Conservation (phyloP, 2,888 invertebrate genomes). For the Dicyrtoma fusca region DNA sequence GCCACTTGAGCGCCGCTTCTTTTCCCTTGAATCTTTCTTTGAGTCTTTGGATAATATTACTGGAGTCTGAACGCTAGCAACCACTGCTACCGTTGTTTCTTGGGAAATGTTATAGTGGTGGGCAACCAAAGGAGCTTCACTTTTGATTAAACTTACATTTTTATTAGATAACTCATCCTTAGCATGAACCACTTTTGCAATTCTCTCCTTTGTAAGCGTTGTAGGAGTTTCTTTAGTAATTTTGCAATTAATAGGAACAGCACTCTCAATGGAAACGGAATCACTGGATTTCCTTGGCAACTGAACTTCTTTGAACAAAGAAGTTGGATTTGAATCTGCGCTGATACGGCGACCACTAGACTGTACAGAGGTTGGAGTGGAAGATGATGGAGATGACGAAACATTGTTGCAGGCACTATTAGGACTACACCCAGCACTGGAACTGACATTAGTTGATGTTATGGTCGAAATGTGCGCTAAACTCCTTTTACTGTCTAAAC, state of each 20-base stretch:
- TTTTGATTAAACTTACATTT: slow-evolving; percentile 41
- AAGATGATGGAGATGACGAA: slow-evolving; percentile 18
- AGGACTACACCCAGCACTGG: slow-evolving; percentile 31
- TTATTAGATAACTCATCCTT: slow-evolving; percentile 35
- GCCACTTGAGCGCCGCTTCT: slow-evolving; percentile 48
- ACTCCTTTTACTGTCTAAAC: slow-evolving; percentile 52
- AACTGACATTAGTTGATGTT: slow-evolving; percentile 14
- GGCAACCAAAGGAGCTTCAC: slow-evolving; percentile 44
- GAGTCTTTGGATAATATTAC: slow-evolving; percentile 44
- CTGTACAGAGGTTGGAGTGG: slow-evolving; percentile 20
- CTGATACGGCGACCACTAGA: slow-evolving; percentile 49
- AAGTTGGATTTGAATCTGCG: slow-evolving; percentile 45
- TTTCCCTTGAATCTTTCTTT: slow-evolving; percentile 50
- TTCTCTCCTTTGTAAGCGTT: slow-evolving; percentile 11
- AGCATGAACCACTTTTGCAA: slow-evolving; percentile 18
- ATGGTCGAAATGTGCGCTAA: slow-evolving; percentile 27
- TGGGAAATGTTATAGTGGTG: slow-evolving; percentile 40
- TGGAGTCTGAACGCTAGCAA: slow-evolving; percentile 47
- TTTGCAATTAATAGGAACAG: slow-evolving; percentile 11
- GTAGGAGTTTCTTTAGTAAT: slow-evolving; percentile 20
- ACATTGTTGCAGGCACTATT: slow-evolving; percentile 29
- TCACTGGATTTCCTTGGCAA: slow-evolving; percentile 27
- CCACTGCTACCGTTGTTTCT: slow-evolving; percentile 54
- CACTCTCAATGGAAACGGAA: slow-evolving; percentile 1
- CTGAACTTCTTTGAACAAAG: slow-evolving; percentile 26